Evolutionary conservation across 2,888 invertebrate genomes (phyloP).

Genomic region (Eudemis profundana): DNA sequence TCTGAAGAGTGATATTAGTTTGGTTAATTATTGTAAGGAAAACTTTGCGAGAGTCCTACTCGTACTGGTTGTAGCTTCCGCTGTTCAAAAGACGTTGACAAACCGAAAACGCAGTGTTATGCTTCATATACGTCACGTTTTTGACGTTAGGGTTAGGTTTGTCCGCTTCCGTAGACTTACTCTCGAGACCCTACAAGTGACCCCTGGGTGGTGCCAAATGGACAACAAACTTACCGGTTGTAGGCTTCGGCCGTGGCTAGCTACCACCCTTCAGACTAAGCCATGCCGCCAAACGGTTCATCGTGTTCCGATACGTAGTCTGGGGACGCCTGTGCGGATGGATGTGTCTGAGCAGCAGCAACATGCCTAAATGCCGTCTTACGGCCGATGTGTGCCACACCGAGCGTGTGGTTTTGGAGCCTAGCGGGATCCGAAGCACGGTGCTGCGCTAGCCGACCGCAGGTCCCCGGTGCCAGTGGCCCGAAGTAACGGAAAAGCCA

Average conservation of each 20-base stretch:
- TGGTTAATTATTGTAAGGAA: no score
- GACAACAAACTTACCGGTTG: constrained; percentile 16
- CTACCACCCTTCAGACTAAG: constrained; percentile 27
- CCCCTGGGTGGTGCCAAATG: constrained; percentile 27
- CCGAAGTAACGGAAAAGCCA: constrained; percentile 13
- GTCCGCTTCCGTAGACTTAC: neutral
- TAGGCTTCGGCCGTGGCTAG: constrained; percentile 31
- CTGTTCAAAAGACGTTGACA: no score
- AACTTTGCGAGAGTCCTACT: no score
- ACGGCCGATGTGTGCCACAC: no score
- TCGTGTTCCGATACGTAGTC: neutral
- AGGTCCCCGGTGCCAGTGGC: neutral
- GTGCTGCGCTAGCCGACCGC: constrained; percentile 24
- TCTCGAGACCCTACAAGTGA: constrained; percentile 19
- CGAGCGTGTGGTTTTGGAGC: neutral
- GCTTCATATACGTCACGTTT: no score
- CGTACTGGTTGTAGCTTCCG: no score
- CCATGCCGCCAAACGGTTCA: constrained; percentile 6
- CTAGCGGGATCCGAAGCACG: constrained; percentile 19
- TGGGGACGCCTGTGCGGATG: neutral
- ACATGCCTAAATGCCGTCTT: no score
- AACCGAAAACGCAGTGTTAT: no score
- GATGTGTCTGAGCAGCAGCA: neutral
- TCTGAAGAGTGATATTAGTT: no score
- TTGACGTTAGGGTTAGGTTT: neutral